phyloP scores from a whole-genome alignment of 1,140 invertebrate species.

The Pseudachorutes palmiensis region DNA sequence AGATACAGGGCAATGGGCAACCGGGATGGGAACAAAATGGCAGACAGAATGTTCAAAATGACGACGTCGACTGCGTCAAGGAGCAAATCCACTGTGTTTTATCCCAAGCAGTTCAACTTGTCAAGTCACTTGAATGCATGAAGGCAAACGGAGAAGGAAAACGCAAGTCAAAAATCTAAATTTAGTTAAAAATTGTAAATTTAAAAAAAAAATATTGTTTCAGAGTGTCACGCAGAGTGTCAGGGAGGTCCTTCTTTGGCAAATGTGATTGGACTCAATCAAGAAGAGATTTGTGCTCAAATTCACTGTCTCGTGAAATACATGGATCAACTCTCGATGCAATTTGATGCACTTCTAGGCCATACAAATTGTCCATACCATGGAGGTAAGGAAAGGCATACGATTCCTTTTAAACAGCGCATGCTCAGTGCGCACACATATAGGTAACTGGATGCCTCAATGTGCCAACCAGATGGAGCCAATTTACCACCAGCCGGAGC shows the following conservation, averaged over 20 bases:
- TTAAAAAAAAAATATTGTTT: background rate
- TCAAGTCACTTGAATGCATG: background rate
- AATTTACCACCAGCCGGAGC: background rate
- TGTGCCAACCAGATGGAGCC: background rate
- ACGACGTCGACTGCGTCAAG: too few relatives aligned
- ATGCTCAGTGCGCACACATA: background rate
- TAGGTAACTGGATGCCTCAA: slow-evolving; percentile 2
- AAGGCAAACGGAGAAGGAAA: background rate
- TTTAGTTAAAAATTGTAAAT: background rate
- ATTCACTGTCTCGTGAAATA: slow-evolving; percentile 1
- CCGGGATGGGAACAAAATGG: too few relatives aligned
- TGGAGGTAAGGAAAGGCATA: background rate
- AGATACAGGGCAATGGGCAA: too few relatives aligned
- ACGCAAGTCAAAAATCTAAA: background rate
- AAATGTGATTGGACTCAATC: background rate
- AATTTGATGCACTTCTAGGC: background rate
- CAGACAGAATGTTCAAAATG: too few relatives aligned
- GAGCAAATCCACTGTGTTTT: background rate
- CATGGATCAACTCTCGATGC: background rate
- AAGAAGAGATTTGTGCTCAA: background rate
- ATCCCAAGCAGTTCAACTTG: background rate
- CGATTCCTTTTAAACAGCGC: background rate
- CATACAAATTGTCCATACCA: slow-evolving; percentile 1
- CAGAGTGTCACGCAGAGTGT: background rate
- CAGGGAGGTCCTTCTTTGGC: background rate